Percentiles rank a stretch among this genome's conserved stretches.
Conservation (phyloP, 2,797 vertebrate genomes). For the Streptopelia turtur region DNA sequence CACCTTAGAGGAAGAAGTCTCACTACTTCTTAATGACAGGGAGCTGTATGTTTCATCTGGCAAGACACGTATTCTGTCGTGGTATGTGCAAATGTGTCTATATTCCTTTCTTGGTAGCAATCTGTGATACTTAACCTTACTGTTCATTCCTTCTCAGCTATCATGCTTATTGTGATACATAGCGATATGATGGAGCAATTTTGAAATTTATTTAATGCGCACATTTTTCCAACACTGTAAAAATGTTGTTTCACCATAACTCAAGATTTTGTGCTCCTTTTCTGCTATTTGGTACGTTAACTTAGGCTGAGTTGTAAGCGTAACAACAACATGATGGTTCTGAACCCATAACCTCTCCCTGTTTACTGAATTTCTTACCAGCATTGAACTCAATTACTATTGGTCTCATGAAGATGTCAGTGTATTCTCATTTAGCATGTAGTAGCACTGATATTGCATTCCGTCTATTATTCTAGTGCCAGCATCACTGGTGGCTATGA, state of each 20-base stretch:
- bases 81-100: neutral
- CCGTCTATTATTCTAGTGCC: constrained; percentile 45
- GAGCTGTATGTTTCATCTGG: neutral
- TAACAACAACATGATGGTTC: neutral
- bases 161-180: neutral
- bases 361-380: constrained; percentile 51
- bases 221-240: neutral
- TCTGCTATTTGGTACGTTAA: neutral
- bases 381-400: constrained; percentile 14
- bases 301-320: constrained; percentile 11
- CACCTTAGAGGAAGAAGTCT: neutral
- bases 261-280: neutral
- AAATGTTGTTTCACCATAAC: neutral
- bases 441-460: constrained; percentile 14
- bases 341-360: neutral
- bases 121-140: neutral
- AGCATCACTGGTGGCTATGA: constrained; percentile 47
- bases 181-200: neutral
- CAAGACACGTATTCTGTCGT: neutral
- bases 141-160: neutral
- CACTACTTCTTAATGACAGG: neutral
- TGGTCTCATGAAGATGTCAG: constrained; percentile 42
- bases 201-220: neutral
- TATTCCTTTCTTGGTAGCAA: neutral
- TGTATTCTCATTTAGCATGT: constrained; percentile 30